These are phyloP conservation scores for Siniperca knerii DNA, from an alignment of 2,113 vertebrate genomes.

Conservation along the genomic window DNA sequence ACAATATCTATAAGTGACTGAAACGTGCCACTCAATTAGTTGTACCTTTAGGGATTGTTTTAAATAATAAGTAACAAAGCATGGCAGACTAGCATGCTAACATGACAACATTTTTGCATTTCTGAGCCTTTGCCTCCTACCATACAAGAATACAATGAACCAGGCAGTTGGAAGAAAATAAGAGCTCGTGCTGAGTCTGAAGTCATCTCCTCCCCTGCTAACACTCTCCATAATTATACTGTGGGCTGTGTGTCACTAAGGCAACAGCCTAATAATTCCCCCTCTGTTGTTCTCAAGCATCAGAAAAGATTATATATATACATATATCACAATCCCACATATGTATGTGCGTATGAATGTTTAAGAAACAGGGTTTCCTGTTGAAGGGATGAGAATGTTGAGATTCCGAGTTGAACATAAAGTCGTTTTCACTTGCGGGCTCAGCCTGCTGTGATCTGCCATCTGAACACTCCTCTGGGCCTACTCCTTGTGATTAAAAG, in stretches of 20 bases:
- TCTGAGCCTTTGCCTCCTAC: conserved; percentile 10
- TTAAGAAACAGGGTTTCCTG: neutral
- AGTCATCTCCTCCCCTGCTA: conserved; percentile 37
- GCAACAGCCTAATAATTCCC: conserved; percentile 71
- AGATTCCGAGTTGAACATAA: neutral
- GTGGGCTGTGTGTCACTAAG: conserved; percentile 68
- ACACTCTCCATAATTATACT: conserved; percentile 67
- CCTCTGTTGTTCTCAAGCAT: conserved; percentile 43
- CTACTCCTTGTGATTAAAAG: conserved; percentile 22
- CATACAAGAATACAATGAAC: conserved; percentile 7
- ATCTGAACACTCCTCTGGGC: neutral
- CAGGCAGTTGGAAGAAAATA: conserved; percentile 5
- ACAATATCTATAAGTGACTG: neutral
- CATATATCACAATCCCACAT: neutral
- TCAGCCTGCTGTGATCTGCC: neutral
- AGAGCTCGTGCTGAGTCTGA: conserved; percentile 29
- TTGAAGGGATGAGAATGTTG: neutral
- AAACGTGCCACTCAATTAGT: neutral
- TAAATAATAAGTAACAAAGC: neutral
- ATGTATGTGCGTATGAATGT: neutral
- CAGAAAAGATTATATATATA: conserved; percentile 11
- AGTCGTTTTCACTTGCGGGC: neutral
- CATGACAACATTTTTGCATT: neutral
- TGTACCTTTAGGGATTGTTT: neutral
- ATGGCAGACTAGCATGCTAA: neutral